These are phyloP conservation scores for Nautilus pompilius DNA, from an alignment of 1,140 invertebrate species.

Conservation along the genomic window DNA sequence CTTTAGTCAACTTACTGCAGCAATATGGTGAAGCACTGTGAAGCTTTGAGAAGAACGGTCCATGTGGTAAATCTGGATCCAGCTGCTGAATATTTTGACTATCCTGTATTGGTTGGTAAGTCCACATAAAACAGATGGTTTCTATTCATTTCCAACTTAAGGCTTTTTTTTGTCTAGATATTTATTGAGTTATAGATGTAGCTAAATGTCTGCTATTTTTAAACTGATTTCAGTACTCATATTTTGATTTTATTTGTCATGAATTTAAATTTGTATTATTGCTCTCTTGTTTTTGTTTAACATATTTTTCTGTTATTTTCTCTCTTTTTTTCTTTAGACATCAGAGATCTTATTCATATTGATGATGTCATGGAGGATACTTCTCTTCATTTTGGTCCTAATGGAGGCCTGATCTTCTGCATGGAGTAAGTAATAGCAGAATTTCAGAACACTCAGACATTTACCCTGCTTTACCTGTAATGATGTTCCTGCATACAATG, in stretches of 20 bases:
- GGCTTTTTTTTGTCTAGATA: too few relatives aligned
- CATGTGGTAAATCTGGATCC: slow-evolving; percentile 96
- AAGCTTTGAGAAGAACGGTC: slow-evolving; percentile 69
- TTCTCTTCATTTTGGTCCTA: slow-evolving; percentile 91
- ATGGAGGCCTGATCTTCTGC: slow-evolving; percentile 95
- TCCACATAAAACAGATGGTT: background rate
- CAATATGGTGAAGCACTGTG: slow-evolving; percentile 80
- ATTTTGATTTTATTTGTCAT: too few relatives aligned
- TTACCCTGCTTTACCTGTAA: too few relatives aligned
- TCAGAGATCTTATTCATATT: slow-evolving; percentile 88
- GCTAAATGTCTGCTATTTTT: too few relatives aligned
- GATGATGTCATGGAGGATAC: slow-evolving; percentile 98
- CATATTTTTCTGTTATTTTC: slow-evolving; percentile 4
- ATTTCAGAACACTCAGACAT: too few relatives aligned
- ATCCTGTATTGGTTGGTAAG: slow-evolving; percentile 70
- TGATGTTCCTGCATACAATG: too few relatives aligned
- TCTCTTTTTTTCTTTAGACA: slow-evolving; percentile 62
- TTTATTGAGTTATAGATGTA: too few relatives aligned
- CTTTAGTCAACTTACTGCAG: slow-evolving; percentile 92
- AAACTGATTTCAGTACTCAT: too few relatives aligned
- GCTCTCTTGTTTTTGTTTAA: background rate
- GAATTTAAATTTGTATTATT: too few relatives aligned
- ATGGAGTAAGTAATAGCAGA: slow-evolving; percentile 89
- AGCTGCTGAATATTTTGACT: slow-evolving; percentile 94
- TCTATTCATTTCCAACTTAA: too few relatives aligned